A percentile compares a stretch with the other conserved stretches of the same genome.
Conservation (phyloP, 1,140 invertebrate species). For the Triops longicaudatus region DNA sequence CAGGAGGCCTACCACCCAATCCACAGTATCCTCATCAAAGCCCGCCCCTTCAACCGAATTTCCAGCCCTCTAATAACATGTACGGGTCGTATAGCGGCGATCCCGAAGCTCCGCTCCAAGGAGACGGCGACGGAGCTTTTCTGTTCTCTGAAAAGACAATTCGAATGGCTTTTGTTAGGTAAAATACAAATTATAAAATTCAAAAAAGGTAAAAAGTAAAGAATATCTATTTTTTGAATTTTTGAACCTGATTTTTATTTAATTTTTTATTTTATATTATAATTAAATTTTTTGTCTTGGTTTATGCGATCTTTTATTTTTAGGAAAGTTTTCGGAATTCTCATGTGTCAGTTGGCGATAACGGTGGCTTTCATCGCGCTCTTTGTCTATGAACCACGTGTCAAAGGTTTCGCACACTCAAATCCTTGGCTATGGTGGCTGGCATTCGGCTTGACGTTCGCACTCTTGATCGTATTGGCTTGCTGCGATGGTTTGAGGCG, state of each 20-base stretch:
- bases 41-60: not conserved
- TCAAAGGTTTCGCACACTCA: conserved; percentile 33
- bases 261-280: not conserved
- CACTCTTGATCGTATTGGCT: conserved; percentile 41
- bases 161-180: conserved; percentile 27
- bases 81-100: not conserved
- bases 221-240: not conserved
- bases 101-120: not conserved
- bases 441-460: conserved; percentile 38
- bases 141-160: conserved; percentile 27
- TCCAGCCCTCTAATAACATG: not conserved
- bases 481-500: conserved; percentile 46
- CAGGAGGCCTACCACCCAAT: not conserved
- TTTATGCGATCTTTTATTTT: conserved; percentile 2
- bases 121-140: conserved; percentile 1
- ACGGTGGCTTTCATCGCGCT: conserved; percentile 45
- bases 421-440: conserved; percentile 36
- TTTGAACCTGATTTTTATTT: no score
- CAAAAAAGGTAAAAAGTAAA: not conserved
- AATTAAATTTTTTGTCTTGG: no score
- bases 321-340: conserved; percentile 48
- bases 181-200: not conserved
- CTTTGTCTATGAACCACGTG: conserved; percentile 44
- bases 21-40: not conserved
- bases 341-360: conserved; percentile 45